Evolutionary conservation across 1,140 invertebrate genomes (phyloP), one percentile per base, ranked within the genome.

Genomic region (Zaprionus davidi): DNA sequence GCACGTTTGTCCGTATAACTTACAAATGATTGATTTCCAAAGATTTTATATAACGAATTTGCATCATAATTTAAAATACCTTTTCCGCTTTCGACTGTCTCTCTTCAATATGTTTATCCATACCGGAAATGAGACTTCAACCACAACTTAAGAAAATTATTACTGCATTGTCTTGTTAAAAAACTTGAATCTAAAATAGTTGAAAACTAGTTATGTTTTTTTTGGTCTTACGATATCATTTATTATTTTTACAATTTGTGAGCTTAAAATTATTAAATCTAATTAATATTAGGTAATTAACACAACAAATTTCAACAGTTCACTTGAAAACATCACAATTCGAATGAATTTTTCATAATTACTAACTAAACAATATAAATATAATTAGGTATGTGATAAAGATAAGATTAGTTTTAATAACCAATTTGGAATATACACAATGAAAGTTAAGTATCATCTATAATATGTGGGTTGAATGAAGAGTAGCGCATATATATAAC

Each of bases 241-340:
- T 77, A 49, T 66, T 59, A 67, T 58, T 55, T 65, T 55, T 69
- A 77, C 64, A 73, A 57, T 74, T 79, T 68, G 58, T 76, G 57
- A 71, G 63, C 77, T 83, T 83, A 86, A 20, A 73, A 70, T 67
- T 66, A 78, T 31, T 20, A 46, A 46, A 46, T 28, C 34, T 78
- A 74, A 13, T 63, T 74, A 73, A 63, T 34, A 58, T 67, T 71
- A 76, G 53, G 46, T 55, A 73, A 60, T 68, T 73, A 84, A 88
- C 79, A 79, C 81, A 81, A 81, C 13, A 81, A 88, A 88, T 88
- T 88, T 90, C 85, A 88, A 88, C 84, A 88, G 81, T 90, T 84
- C 75, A 88, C 84, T 88, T 87, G 75, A 90, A 81, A 75, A 79
- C 84, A 88, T 88, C 85, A 88, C 84, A 88, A 84, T 84, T 76